Conservation (phyloP, 2,113 vertebrate genomes). For the Rhinoptilus africanus region DNA sequence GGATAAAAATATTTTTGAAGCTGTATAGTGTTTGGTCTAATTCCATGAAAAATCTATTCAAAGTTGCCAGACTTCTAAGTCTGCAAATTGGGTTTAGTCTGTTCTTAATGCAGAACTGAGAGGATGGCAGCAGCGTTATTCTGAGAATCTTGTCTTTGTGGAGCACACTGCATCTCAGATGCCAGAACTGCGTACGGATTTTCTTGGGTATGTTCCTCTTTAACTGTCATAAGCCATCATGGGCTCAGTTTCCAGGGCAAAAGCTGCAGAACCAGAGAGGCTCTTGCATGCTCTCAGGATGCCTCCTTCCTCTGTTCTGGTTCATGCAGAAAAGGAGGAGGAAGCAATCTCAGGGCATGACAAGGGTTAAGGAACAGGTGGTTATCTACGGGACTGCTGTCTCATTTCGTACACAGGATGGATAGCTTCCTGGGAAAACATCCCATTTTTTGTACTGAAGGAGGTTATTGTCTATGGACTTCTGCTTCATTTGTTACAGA, state of each 20-base stretch:
- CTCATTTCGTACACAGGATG: constrained; percentile 6
- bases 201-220: neutral
- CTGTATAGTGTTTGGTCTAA: neutral
- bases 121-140: neutral
- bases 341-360: neutral
- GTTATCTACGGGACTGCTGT: neutral
- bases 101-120: neutral
- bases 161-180: neutral
- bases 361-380: constrained; percentile 51
- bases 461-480: neutral
- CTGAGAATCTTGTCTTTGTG: neutral
- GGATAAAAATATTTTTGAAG: neutral
- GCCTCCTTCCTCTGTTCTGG: neutral
- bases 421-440: constrained; percentile 30
- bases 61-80: neutral
- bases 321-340: neutral
- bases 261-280: neutral
- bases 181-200: neutral
- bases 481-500: neutral
- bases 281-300: neutral
- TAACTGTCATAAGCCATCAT: neutral
- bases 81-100: neutral
- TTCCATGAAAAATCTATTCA: neutral
- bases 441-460: neutral
- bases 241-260: neutral